phyloP scores from a whole-genome alignment of 64 coral and sea anemone genomes.

The Dendrophyllia cribrosa region DNA sequence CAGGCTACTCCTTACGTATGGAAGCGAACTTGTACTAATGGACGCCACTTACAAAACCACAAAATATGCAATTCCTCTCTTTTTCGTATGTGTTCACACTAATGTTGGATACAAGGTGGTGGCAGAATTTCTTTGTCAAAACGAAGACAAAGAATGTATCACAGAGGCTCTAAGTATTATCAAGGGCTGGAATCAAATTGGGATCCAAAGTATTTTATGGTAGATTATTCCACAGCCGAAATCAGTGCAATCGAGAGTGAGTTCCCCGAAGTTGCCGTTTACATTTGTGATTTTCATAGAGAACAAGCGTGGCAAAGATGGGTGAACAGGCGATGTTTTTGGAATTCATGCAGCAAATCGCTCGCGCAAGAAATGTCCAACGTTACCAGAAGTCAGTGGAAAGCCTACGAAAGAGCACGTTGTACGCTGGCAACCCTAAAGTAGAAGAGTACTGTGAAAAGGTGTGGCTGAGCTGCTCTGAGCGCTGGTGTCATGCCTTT shows the following conservation, averaged over 20 bases:
- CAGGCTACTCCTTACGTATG: conserved; percentile 26
- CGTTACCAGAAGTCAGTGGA: conserved; percentile 11
- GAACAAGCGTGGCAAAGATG: conserved; percentile 38
- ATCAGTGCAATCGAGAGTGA: conserved; percentile 49
- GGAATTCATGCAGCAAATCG: conserved; percentile 34
- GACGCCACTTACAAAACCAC: conserved; percentile 76
- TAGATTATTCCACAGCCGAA: conserved; percentile 55
- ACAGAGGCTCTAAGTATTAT: conserved; percentile 40
- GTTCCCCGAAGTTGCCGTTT: conserved; percentile 52
- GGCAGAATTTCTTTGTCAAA: conserved; percentile 59
- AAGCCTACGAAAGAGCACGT: not conserved
- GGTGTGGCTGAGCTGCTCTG: conserved; percentile 40
- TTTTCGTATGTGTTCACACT: conserved; percentile 58
- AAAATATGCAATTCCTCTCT: conserved; percentile 64
- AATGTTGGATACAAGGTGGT: conserved; percentile 74
- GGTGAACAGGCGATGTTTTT: conserved; percentile 18
- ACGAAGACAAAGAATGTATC: conserved; percentile 52
- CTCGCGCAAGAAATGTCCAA: not conserved
- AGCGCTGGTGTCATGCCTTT: conserved; percentile 54
- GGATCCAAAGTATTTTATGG: conserved; percentile 68
- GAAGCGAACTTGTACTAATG: conserved; percentile 55
- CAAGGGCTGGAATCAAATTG: conserved; percentile 43
- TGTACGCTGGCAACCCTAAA: not conserved
- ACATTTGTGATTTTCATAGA: conserved; percentile 33
- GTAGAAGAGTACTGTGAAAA: conserved; percentile 35